phyloP scores from a whole-genome alignment of 2,797 vertebrate species.

The Mormyrops boulengeri region DNA sequence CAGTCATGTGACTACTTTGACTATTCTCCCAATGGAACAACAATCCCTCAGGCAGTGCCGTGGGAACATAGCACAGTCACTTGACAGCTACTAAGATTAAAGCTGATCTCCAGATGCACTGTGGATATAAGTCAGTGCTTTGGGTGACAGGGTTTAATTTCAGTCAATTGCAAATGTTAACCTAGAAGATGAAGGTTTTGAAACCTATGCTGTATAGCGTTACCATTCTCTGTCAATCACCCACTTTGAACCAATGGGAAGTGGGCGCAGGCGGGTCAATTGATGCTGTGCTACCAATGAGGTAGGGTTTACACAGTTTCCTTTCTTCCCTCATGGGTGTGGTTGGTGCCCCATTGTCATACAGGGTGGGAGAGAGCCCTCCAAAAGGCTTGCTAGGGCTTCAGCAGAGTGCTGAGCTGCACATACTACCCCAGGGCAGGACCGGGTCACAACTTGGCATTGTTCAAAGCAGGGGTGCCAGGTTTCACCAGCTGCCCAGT shows the following conservation, averaged over 20 bases:
- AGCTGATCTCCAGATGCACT: background rate
- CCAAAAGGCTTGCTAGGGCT: background rate
- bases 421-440: constrained; percentile 52
- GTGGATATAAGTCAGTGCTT: background rate
- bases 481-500: constrained; percentile 68
- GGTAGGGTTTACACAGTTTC: background rate
- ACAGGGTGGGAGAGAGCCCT: background rate
- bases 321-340: background rate
- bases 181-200: background rate
- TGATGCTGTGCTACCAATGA: background rate
- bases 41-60: background rate
- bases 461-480: constrained; percentile 42
- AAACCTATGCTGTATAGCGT: background rate
- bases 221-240: background rate
- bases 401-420: constrained; percentile 35
- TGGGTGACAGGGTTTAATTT: background rate
- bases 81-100: background rate
- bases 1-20: background rate
- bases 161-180: background rate
- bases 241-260: background rate
- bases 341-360: background rate
- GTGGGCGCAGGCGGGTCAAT: background rate
- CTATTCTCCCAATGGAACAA: background rate
- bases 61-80: background rate
- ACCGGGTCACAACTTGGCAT: constrained; percentile 57